Conservation (phyloP, 2,797 vertebrate species). For the Argentina silus region DNA sequence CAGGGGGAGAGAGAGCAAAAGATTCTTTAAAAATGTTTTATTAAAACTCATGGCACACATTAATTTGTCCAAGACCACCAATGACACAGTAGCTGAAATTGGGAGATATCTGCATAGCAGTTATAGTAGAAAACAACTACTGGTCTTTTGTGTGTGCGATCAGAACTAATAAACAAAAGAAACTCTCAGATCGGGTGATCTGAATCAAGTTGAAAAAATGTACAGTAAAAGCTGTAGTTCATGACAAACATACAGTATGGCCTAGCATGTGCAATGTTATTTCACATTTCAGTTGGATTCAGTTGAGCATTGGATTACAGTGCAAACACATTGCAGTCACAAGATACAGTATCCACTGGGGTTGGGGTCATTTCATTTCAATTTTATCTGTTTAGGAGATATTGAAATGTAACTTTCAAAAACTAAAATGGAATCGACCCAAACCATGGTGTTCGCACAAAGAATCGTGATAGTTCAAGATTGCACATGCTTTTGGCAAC, state of each 20-base stretch:
- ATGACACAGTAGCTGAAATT: not conserved
- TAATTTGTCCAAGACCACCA: not conserved
- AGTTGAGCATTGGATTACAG: conserved; percentile 2
- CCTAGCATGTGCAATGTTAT: not conserved
- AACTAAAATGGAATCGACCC: too few species aligned
- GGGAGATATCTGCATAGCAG: not conserved
- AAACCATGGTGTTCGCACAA: too few species aligned
- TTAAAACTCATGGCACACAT: not conserved
- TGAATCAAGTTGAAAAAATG: not conserved
- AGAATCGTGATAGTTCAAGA: too few species aligned
- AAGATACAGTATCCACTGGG: too few species aligned
- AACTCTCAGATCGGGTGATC: too few species aligned
- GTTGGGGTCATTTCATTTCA: too few species aligned
- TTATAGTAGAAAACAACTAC: not conserved
- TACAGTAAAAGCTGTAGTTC: not conserved
- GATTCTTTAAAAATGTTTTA: not conserved
- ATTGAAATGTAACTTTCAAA: too few species aligned
- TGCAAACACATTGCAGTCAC: too few species aligned
- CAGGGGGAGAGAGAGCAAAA: not conserved
- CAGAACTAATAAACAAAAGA: not conserved
- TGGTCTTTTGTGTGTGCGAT: not conserved
- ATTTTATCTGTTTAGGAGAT: too few species aligned
- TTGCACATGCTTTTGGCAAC: too few species aligned
- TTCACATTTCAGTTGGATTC: conserved; percentile 38
- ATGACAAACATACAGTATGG: not conserved